phyloP scores from a whole-genome alignment of 2,113 vertebrate species.

The Manacus vitellinus region DNA sequence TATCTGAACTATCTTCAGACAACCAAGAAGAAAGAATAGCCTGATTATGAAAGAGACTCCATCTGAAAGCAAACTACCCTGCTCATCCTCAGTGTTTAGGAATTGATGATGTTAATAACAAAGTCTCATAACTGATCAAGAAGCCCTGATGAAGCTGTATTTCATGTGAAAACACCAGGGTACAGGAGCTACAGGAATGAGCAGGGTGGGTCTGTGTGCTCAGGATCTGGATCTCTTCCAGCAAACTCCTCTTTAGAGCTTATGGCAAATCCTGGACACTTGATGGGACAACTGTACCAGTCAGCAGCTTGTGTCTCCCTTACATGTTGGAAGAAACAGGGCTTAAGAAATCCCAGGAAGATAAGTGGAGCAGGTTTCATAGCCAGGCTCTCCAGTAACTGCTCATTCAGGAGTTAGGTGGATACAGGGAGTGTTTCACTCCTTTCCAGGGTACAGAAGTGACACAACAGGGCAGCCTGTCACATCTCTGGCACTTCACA shows the following conservation, averaged over 20 bases:
- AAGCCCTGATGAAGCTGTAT: not conserved
- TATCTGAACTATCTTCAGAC: not conserved
- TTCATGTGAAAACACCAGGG: not conserved
- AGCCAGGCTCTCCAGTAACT: not conserved
- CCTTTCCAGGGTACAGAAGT: not conserved
- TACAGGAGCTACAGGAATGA: not conserved
- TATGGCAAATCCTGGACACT: not conserved
- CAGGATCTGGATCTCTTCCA: not conserved
- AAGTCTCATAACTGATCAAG: not conserved
- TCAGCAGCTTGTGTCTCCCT: not conserved
- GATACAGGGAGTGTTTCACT: not conserved
- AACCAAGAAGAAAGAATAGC: not conserved
- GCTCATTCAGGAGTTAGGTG: not conserved
- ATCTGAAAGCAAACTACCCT: not conserved
- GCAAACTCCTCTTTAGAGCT: not conserved
- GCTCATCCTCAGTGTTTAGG: not conserved
- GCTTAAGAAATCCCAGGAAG: not conserved
- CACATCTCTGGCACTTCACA: not conserved
- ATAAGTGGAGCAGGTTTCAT: not conserved
- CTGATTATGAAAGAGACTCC: not conserved
- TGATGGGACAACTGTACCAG: not conserved
- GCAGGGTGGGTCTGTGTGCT: not conserved
- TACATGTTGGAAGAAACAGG: not conserved
- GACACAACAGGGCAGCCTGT: not conserved
- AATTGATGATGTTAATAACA: too few relatives aligned